Evolutionary conservation across 2,113 vertebrate species (phyloP).

Genomic region (Aleadryas rufinucha): DNA sequence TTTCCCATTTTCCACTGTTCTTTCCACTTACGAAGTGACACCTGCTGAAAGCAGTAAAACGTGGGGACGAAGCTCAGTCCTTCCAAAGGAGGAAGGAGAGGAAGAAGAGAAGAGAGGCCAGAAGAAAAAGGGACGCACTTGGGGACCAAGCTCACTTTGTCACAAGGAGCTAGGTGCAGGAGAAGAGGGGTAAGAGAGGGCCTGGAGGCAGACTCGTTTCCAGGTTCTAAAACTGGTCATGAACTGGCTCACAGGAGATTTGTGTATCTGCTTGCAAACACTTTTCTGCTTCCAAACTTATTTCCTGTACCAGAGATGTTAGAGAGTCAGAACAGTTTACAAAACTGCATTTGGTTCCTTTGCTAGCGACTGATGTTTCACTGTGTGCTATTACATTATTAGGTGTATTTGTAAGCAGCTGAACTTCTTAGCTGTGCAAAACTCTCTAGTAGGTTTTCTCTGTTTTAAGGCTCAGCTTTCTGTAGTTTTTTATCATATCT

Average conservation of each 20-base stretch:
- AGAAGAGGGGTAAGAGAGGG: slow-evolving; percentile 81
- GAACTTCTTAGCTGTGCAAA: neutral
- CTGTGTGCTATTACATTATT: neutral
- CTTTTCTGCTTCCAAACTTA: neutral
- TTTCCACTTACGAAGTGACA: slow-evolving; percentile 76
- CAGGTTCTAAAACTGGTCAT: neutral
- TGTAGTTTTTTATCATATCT: neutral
- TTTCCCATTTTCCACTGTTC: neutral
- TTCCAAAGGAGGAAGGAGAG: slow-evolving; percentile 83
- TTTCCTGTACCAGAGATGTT: neutral
- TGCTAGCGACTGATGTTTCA: neutral
- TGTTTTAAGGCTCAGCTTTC: neutral
- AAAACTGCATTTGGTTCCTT: neutral
- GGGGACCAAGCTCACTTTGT: slow-evolving; percentile 77
- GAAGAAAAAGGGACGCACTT: slow-evolving; percentile 87
- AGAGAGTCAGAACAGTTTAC: neutral
- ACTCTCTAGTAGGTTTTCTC: neutral
- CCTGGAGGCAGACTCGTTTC: neutral
- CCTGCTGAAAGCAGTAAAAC: slow-evolving; percentile 83
- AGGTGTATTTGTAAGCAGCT: neutral
- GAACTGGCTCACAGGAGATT: neutral
- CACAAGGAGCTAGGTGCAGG: slow-evolving; percentile 80
- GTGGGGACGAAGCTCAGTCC: slow-evolving; percentile 78
- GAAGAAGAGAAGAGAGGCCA: slow-evolving; percentile 87
- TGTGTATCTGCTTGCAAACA: neutral